Conservation (phyloP, 1,140 invertebrate species). For the Akabosia matsudoensis region DNA sequence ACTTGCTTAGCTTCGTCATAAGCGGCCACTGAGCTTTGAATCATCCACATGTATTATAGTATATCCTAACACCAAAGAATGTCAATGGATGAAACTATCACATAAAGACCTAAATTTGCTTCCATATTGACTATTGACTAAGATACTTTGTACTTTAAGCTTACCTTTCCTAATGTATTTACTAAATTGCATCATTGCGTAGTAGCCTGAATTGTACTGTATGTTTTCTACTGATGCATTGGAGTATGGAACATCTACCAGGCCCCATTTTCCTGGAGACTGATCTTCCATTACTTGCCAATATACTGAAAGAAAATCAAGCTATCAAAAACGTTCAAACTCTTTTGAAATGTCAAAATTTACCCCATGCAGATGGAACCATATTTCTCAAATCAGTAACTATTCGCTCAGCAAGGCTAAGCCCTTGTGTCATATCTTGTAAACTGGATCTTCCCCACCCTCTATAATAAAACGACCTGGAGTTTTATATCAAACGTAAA, state of each 20-base stretch:
- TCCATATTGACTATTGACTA: background rate
- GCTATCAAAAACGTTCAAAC: background rate
- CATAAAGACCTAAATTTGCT: background rate
- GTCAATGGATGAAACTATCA: background rate
- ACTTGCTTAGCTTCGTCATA: conserved; percentile 26
- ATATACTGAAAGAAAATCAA: conserved; percentile 28
- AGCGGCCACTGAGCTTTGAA: conserved; percentile 30
- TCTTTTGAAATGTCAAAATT: background rate
- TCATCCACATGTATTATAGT: conserved; percentile 33
- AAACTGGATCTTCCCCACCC: conserved; percentile 31
- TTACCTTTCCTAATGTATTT: conserved; percentile 39
- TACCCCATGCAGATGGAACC: conserved; percentile 41
- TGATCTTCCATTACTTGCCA: conserved; percentile 41
- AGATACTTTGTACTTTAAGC: background rate
- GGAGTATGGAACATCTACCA: conserved; percentile 35
- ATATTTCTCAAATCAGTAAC: conserved; percentile 33
- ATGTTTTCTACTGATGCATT: conserved; percentile 34
- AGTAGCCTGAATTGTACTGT: conserved; percentile 37
- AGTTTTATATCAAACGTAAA: background rate
- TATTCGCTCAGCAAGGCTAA: conserved; percentile 34
- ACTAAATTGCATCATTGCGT: conserved; percentile 38
- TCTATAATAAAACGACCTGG: background rate
- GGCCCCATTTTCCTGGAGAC: conserved; percentile 28
- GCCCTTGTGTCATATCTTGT: conserved; percentile 34
- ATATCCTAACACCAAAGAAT: conserved; percentile 25